These are phyloP conservation scores for Eristalis pertinax DNA, from an alignment of 2,888 invertebrate species.

Conservation along the genomic window DNA sequence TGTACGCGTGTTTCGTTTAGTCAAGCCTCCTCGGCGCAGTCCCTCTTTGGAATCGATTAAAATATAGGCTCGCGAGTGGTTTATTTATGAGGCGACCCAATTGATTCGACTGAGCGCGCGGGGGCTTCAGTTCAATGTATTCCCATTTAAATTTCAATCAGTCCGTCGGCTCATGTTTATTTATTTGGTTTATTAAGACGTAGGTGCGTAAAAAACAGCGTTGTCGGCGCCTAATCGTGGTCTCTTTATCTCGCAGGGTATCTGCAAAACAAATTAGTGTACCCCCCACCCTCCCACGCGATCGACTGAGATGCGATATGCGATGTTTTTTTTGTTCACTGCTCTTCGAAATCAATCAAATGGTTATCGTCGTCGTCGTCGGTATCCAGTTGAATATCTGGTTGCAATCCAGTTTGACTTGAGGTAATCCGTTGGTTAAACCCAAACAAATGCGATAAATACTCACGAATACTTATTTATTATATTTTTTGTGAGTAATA, in stretches of 20 bases:
- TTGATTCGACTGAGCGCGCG: not conserved
- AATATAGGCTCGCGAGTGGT: not conserved
- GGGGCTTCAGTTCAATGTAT: not conserved
- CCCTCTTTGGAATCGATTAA: not conserved
- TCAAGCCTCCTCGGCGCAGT: not conserved
- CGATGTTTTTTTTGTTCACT: not conserved
- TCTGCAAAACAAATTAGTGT: not conserved
- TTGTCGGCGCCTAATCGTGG: constrained; percentile 24
- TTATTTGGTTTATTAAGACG: constrained; percentile 18
- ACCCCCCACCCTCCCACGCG: not conserved
- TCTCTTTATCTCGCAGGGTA: not conserved
- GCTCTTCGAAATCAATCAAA: not conserved
- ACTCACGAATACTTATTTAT: not conserved
- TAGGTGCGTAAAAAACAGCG: constrained; percentile 7
- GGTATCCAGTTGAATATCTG: not conserved
- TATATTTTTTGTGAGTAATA: not conserved
- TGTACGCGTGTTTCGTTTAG: not conserved
- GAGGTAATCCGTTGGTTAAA: not conserved
- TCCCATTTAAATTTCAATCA: not conserved
- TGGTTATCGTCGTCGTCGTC: not conserved
- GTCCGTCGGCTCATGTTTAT: not conserved
- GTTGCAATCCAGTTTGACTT: not conserved
- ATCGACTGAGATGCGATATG: not conserved
- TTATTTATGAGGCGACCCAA: not conserved
- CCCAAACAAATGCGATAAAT: not conserved